Base-by-base conservation (phyloP, 2,113 vertebrate genomes). In the Phaethon lepturus region DNA sequence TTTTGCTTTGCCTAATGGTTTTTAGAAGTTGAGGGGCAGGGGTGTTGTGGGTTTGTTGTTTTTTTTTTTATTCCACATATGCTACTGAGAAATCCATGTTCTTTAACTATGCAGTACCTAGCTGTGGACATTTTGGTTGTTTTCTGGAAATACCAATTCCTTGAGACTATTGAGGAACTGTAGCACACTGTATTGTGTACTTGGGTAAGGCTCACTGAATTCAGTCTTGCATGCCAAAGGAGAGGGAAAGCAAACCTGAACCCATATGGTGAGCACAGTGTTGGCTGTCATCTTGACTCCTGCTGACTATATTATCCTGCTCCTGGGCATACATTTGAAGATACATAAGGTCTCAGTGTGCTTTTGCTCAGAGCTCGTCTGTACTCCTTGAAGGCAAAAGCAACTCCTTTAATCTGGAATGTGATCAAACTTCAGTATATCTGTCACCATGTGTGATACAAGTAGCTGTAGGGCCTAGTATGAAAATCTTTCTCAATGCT, bases 211-310 rank as follows among this genome's bases (percentile, higher is more conserved):
- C 81, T 82, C 19, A 2, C 62, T 58, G 84, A 50, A 40, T 58
- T 69, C 33, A 6, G 14, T 55, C 47, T 45, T 64, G 38, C 69
- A 33, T 64, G 50, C 75, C 90, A 88, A 85, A 85, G 80, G 66
- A 95, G 66, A 66, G 29, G 50, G 74, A 93, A 91, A 76, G 53
- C 90, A 93, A 97, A 93, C 42, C 69, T 44, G 50, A 79, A 22
- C 38, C 87, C 93, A 76, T 93, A 50, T 90, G 94, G 91, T 40
- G 75, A 95, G 84, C 38, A 16, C 40, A 83, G 47, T 38, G 59
- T 33, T 95, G 92, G 89, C 94, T 95, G 91, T 84, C 79, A 28
- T 84, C 88, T 63, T 52, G 86, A 22, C 89, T 93, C 89, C 95
- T 90, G 86, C 95, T 95, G 93, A 59, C 88, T 69, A 0, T 64